Percentiles rank a stretch among this genome's conserved stretches.
phyloP scores from a whole-genome alignment of 2,888 invertebrate species.

The Noctua pronuba region DNA sequence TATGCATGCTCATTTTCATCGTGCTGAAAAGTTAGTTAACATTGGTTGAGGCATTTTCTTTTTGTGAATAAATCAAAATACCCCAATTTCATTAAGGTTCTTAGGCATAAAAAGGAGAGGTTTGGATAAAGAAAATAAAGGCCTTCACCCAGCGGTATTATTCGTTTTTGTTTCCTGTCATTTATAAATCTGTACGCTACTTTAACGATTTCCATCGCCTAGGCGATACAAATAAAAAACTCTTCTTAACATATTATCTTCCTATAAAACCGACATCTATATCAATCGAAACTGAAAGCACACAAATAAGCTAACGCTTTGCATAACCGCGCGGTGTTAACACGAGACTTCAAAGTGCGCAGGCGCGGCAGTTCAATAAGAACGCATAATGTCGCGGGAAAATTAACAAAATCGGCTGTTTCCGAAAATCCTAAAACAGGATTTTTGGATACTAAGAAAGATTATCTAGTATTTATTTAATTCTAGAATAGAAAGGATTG shows the following conservation, averaged over 20 bases:
- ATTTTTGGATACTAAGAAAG: not conserved
- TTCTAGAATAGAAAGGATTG: not conserved
- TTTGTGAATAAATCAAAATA: not conserved
- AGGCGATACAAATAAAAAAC: not conserved
- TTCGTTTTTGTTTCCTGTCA: not conserved
- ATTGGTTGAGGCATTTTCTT: not conserved
- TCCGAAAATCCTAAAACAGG: not conserved
- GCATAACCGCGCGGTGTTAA: conserved; percentile 65
- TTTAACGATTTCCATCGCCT: not conserved
- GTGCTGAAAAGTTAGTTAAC: not conserved
- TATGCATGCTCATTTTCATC: too few relatives aligned
- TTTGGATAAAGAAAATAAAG: not conserved
- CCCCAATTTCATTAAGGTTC: too few relatives aligned
- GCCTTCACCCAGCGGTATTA: not conserved
- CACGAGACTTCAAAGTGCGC: conserved; percentile 67
- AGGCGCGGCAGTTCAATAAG: conserved; percentile 81
- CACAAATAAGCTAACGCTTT: conserved; percentile 64
- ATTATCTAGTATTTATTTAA: not conserved
- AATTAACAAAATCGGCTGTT: not conserved
- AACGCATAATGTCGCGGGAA: conserved; percentile 56
- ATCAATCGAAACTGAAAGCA: conserved; percentile 52
- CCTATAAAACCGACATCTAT: conserved; percentile 24
- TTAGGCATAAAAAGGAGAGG: not conserved
- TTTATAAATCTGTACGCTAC: not conserved
- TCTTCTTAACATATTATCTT: not conserved